Conservation (phyloP, 2,888 invertebrate genomes). For the Balanococcus diminutus region DNA sequence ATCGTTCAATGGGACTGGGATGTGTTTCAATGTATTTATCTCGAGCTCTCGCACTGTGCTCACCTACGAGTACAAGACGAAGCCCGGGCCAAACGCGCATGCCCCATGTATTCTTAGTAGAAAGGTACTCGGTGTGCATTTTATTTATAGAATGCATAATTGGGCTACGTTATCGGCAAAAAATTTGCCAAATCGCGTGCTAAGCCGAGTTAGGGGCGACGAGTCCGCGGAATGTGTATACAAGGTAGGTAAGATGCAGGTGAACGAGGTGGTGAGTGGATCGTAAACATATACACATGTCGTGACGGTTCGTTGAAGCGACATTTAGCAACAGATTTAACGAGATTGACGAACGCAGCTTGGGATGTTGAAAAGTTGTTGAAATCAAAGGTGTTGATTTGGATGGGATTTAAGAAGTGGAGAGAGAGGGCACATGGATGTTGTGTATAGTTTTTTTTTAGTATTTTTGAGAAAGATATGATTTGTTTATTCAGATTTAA, state of each 20-base stretch:
- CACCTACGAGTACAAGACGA: background rate
- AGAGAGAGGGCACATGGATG: too few species aligned
- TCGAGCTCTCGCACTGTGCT: background rate
- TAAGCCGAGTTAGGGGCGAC: background rate
- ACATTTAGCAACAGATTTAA: background rate
- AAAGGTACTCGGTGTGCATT: constrained; percentile 14
- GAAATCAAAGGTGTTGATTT: background rate
- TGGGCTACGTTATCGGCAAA: constrained; percentile 43
- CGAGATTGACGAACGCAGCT: background rate
- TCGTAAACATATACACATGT: background rate
- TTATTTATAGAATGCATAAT: constrained; percentile 54
- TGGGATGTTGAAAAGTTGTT: background rate
- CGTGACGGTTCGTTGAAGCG: background rate
- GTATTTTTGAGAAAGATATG: too few species aligned
- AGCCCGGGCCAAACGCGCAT: background rate
- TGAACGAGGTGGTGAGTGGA: background rate
- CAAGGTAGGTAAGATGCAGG: background rate
- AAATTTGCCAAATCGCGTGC: constrained; percentile 41
- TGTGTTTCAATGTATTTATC: background rate
- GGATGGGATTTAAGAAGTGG: too few species aligned
- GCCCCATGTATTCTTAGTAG: background rate
- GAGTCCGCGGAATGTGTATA: background rate
- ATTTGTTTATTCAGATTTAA: too few species aligned
- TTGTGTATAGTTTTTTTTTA: too few species aligned
- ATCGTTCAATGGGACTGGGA: background rate